phyloP scores from a whole-genome alignment of 2,888 invertebrate species.

The Orthosia cruda region DNA sequence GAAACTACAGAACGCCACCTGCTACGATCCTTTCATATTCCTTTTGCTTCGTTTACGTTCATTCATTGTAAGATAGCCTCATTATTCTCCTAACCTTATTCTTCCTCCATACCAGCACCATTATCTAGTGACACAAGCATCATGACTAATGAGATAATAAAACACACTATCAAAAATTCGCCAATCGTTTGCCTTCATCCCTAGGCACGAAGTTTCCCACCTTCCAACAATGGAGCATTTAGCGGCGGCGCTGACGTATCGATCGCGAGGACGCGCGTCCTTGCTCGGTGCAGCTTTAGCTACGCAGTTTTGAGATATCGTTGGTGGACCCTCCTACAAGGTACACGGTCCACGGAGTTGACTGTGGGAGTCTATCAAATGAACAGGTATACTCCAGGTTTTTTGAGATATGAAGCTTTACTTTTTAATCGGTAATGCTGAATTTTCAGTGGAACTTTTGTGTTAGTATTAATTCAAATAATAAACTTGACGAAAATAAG shows the following conservation, averaged over 20 bases:
- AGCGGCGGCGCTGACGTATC: conserved; percentile 45
- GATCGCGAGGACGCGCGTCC: conserved; percentile 33
- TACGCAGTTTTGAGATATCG: background rate
- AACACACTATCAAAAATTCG: background rate
- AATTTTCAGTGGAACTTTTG: background rate
- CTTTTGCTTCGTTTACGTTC: too few relatives aligned
- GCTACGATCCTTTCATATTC: too few relatives aligned
- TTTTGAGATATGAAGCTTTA: background rate
- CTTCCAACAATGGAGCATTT: conserved; percentile 12
- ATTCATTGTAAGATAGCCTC: too few relatives aligned
- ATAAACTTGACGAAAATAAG: background rate
- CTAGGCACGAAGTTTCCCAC: background rate
- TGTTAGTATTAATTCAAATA: too few relatives aligned
- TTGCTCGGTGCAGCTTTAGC: conserved; percentile 31
- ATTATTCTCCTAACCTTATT: background rate
- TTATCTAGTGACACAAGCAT: background rate
- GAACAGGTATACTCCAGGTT: background rate
- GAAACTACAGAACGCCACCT: too few relatives aligned
- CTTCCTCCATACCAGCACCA: background rate
- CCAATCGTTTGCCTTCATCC: background rate
- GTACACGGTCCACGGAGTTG: too few relatives aligned
- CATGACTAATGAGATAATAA: background rate
- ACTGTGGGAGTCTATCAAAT: background rate
- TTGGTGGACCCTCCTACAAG: background rate
- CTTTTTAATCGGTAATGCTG: too few relatives aligned